Conservation (phyloP, 2,797 vertebrate species). For the Odontamblyopus rebecca region DNA sequence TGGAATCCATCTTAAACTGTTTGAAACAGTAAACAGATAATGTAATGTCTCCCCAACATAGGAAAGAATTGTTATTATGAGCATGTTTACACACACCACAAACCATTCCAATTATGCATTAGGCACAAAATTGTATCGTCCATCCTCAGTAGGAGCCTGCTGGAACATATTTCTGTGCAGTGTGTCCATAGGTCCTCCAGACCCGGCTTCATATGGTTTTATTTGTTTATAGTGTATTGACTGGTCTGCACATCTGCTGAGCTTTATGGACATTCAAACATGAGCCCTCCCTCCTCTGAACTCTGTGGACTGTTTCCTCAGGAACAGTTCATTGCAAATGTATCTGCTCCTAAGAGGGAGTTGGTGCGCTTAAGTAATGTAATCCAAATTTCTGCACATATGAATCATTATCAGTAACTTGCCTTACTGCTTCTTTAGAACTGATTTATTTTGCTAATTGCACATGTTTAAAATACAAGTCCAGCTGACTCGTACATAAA, state of each 20-base stretch:
- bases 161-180: background rate
- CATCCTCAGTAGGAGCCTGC: background rate
- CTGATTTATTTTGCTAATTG: too few species aligned
- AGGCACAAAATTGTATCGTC: background rate
- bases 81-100: background rate
- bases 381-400: too few species aligned
- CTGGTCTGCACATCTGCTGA: constrained; percentile 56
- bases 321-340: constrained; percentile 31
- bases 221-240: constrained; percentile 58
- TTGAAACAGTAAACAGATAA: background rate
- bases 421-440: too few species aligned
- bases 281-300: constrained; percentile 6
- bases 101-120: background rate
- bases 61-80: background rate
- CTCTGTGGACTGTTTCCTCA: constrained; percentile 29
- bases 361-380: too few species aligned
- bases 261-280: constrained; percentile 39
- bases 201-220: constrained; percentile 34
- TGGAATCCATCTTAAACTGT: background rate
- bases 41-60: background rate
- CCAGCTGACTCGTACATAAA: too few species aligned
- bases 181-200: constrained; percentile 26
- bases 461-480: too few species aligned
- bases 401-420: too few species aligned
- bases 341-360: constrained; percentile 4